phyloP scores from a whole-genome alignment of 92 coral and sea anemone genomes.

The Hydrozoanthus gracilis region DNA sequence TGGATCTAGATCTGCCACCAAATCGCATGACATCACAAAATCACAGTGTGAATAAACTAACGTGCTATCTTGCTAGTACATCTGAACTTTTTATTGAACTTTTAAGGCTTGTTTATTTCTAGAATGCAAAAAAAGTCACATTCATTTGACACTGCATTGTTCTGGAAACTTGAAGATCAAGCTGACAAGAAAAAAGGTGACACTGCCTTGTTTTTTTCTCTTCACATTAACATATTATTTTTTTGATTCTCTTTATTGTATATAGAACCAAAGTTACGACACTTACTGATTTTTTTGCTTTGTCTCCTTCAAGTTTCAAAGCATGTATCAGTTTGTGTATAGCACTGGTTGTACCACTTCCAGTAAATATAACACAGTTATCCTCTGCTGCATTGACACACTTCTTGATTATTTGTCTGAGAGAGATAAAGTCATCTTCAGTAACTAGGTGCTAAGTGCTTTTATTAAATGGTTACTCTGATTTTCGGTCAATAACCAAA shows the following conservation, averaged over 20 bases:
- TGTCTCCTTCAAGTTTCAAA: conserved; percentile 62
- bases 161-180: not conserved
- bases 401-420: conserved; percentile 69
- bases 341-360: conserved; percentile 86
- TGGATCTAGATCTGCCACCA: too few relatives aligned
- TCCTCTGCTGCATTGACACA: conserved; percentile 76
- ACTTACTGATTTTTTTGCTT: conserved; percentile 67
- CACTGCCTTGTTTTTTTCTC: not conserved
- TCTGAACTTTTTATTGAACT: too few relatives aligned
- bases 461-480: too few relatives aligned
- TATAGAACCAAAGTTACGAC: too few relatives aligned
- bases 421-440: not conserved
- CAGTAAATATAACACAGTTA: conserved; percentile 79
- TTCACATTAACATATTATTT: not conserved
- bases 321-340: conserved; percentile 87
- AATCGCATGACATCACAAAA: too few relatives aligned
- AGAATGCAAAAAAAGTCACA: too few relatives aligned
- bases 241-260: not conserved
- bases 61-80: too few relatives aligned
- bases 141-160: too few relatives aligned
- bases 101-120: too few relatives aligned
- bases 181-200: not conserved
- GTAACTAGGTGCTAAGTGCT: too few relatives aligned
- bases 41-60: too few relatives aligned
- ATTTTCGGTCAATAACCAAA: too few relatives aligned